These are phyloP conservation scores for Zaprionus africanus DNA, from an alignment of 1,140 invertebrate genomes.

Conservation along the genomic window DNA sequence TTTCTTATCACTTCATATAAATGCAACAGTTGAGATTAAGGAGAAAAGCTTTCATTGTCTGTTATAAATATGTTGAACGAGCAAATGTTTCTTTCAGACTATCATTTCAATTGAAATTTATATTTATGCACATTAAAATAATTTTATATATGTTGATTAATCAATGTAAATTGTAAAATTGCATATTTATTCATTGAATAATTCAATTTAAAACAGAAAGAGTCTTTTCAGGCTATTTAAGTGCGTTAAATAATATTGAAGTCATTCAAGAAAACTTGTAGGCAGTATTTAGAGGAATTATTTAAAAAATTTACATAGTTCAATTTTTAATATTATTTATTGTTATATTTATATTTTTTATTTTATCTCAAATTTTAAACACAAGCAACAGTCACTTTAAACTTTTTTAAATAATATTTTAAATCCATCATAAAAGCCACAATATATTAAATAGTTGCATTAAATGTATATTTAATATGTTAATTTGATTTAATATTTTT, in stretches of 20 bases:
- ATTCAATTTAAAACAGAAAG: too few species aligned
- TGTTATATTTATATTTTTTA: too few species aligned
- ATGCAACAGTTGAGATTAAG: conserved; percentile 2
- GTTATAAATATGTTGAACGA: neutral
- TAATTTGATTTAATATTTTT: too few species aligned
- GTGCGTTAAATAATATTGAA: neutral
- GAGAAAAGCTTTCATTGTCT: neutral
- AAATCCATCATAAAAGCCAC: neutral
- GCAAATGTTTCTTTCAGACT: neutral
- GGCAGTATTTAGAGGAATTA: too few species aligned
- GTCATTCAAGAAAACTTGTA: too few species aligned
- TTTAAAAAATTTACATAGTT: too few species aligned
- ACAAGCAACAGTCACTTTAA: too few species aligned
- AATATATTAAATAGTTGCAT: too few species aligned
- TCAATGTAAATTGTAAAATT: neutral
- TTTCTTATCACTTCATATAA: neutral
- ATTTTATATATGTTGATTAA: neutral
- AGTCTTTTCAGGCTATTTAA: neutral
- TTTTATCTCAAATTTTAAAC: neutral
- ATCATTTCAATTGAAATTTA: neutral
- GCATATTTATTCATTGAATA: neutral
- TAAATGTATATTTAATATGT: too few species aligned
- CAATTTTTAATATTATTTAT: too few species aligned
- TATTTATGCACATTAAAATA: neutral
- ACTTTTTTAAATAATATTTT: neutral